phyloP scores from a whole-genome alignment of 2,888 invertebrate species.

The Hirtodrosophila alboralis region DNA sequence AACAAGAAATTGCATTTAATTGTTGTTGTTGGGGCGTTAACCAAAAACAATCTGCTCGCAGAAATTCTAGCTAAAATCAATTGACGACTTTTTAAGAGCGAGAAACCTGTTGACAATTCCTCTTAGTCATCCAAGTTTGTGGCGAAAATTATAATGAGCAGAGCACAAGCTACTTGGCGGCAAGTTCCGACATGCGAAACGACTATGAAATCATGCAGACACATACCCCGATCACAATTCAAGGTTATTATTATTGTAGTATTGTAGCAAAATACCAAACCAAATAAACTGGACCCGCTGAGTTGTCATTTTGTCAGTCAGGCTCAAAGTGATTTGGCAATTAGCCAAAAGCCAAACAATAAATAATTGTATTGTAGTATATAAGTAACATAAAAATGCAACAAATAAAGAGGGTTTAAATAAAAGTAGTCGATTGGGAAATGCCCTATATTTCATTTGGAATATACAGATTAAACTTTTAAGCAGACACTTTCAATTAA shows the following conservation, averaged over 20 bases:
- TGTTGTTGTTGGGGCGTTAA: neutral
- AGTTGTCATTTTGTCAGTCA: slow-evolving; percentile 43
- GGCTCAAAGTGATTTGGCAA: slow-evolving; percentile 52
- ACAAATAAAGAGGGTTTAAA: neutral
- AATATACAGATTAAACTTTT: too few species aligned
- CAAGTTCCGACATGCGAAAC: slow-evolving; percentile 52
- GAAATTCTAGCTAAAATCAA: slow-evolving; percentile 52
- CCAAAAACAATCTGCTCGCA: slow-evolving; percentile 14
- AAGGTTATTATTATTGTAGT: slow-evolving; percentile 52
- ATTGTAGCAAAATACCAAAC: slow-evolving; percentile 44
- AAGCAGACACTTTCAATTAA: too few species aligned
- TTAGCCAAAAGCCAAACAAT: slow-evolving; percentile 36
- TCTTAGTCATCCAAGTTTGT: slow-evolving; percentile 69
- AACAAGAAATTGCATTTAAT: neutral
- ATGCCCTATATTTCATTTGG: slow-evolving; percentile 11
- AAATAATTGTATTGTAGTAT: slow-evolving; percentile 11
- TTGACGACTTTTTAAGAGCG: neutral
- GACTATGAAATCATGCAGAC: slow-evolving; percentile 71
- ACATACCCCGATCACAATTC: slow-evolving; percentile 53
- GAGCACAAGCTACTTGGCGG: slow-evolving; percentile 29
- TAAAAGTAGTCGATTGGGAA: neutral
- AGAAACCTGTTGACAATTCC: slow-evolving; percentile 59
- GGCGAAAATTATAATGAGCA: slow-evolving; percentile 72
- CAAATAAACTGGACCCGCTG: slow-evolving; percentile 28
- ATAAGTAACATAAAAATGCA: slow-evolving; percentile 1